Percentiles rank a stretch among this genome's conserved stretches.
Evolutionary conservation across 2,113 vertebrate species (phyloP).

Genomic region (Recurvirostra avosetta): DNA sequence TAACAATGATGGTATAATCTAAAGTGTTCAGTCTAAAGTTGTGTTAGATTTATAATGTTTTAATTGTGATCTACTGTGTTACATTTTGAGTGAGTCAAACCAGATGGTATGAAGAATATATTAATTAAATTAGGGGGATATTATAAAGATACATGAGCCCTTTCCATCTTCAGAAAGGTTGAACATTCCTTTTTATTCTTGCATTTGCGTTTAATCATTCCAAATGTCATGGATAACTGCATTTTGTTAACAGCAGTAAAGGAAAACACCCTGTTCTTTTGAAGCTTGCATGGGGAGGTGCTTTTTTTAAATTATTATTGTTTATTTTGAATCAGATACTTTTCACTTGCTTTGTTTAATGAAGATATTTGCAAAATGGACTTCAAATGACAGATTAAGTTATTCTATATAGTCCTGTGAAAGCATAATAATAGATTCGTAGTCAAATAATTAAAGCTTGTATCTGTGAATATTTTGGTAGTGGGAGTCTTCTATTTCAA

Average conservation of each 20-base stretch:
- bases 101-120: slow-evolving; percentile 65
- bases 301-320: background rate
- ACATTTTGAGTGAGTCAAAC: slow-evolving; percentile 55
- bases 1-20: slow-evolving; percentile 3
- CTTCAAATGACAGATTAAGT: background rate
- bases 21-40: slow-evolving; percentile 4
- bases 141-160: slow-evolving; percentile 46
- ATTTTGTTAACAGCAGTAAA: background rate
- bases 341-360: background rate
- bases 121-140: slow-evolving; percentile 65
- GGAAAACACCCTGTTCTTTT: background rate
- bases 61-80: slow-evolving; percentile 63
- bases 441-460: background rate
- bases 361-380: background rate
- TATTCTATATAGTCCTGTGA: background rate
- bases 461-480: background rate
- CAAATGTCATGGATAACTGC: slow-evolving; percentile 59
- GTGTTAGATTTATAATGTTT: slow-evolving; percentile 41
- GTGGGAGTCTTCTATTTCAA: background rate
- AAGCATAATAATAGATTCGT: background rate
- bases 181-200: slow-evolving; percentile 46
- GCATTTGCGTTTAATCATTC: slow-evolving; percentile 47
- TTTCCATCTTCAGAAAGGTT: slow-evolving; percentile 32
- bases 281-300: background rate
- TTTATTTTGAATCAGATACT: background rate